Evolutionary conservation across 2,888 invertebrate genomes (phyloP).

Genomic region (Chesias legatella): DNA sequence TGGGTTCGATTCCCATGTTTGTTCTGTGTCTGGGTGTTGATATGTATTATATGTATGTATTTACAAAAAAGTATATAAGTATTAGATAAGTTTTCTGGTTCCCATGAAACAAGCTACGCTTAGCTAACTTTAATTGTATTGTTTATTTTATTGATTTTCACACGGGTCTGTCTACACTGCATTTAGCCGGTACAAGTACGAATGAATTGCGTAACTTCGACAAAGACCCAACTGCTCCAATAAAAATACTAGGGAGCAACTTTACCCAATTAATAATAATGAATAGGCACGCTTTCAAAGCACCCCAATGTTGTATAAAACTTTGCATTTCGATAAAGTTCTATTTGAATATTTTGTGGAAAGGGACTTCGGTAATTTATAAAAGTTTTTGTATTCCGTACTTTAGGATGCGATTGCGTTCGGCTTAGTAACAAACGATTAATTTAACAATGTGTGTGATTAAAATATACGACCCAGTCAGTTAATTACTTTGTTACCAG

Average conservation of each 20-base stretch:
- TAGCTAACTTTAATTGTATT: conserved; percentile 51
- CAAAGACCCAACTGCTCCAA: conserved; percentile 57
- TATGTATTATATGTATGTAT: too few relatives aligned
- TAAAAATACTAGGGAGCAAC: conserved; percentile 64
- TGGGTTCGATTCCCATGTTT: too few relatives aligned
- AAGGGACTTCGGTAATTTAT: conserved; percentile 49
- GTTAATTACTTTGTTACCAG: conserved; percentile 17
- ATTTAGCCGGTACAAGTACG: conserved; percentile 51
- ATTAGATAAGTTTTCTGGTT: too few relatives aligned
- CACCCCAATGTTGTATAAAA: conserved; percentile 58
- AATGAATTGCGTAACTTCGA: conserved; percentile 44
- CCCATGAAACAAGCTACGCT: too few relatives aligned
- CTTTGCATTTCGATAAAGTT: conserved; percentile 67
- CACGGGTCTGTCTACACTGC: conserved; percentile 62
- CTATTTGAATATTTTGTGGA: conserved; percentile 49
- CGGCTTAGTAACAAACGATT: conserved; percentile 60
- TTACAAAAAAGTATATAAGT: too few relatives aligned
- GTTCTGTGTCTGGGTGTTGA: too few relatives aligned
- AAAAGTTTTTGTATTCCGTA: conserved; percentile 40
- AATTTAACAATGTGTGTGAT: conserved; percentile 69
- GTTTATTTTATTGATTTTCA: conserved; percentile 79
- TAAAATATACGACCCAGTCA: conserved; percentile 40
- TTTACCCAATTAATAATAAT: conserved; percentile 73
- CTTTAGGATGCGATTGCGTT: conserved; percentile 52
- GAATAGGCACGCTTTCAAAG: conserved; percentile 49